Conservation (phyloP, 2,113 vertebrate genomes). For the Callospermophilus lateralis region DNA sequence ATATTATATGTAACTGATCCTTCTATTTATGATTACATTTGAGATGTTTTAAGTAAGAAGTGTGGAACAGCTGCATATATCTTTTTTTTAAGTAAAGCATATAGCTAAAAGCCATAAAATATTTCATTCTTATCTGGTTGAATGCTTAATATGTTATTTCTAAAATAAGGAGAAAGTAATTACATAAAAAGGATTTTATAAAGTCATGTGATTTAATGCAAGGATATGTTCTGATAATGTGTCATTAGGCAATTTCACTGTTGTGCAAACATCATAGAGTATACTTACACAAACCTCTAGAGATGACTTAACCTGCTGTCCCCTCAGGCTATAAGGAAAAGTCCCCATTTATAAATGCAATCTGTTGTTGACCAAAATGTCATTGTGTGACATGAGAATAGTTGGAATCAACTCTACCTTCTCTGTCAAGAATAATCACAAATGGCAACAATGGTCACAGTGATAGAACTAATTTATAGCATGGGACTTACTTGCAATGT, state of each 20-base stretch:
- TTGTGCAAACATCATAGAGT: too few relatives aligned
- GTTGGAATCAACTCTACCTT: neutral
- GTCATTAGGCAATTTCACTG: neutral
- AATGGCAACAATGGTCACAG: neutral
- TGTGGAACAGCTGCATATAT: neutral
- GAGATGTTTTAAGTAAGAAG: neutral
- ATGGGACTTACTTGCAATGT: neutral
- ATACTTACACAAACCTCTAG: neutral
- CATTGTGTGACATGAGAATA: neutral
- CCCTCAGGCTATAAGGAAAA: neutral
- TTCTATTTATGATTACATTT: conserved; percentile 12
- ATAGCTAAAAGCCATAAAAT: conserved; percentile 30
- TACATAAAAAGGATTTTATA: neutral
- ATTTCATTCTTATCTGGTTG: neutral
- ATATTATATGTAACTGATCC: neutral
- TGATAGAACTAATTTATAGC: neutral
- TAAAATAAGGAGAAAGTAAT: conserved; percentile 23
- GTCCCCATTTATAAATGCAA: too few relatives aligned
- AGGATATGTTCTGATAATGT: neutral
- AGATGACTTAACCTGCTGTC: neutral
- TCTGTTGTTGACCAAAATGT: neutral
- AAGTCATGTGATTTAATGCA: neutral
- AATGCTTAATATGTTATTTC: neutral
- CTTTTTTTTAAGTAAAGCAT: neutral
- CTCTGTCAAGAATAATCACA: neutral